Conservation (phyloP, 1,140 invertebrate genomes). For the Drosophila kurseongensis region DNA sequence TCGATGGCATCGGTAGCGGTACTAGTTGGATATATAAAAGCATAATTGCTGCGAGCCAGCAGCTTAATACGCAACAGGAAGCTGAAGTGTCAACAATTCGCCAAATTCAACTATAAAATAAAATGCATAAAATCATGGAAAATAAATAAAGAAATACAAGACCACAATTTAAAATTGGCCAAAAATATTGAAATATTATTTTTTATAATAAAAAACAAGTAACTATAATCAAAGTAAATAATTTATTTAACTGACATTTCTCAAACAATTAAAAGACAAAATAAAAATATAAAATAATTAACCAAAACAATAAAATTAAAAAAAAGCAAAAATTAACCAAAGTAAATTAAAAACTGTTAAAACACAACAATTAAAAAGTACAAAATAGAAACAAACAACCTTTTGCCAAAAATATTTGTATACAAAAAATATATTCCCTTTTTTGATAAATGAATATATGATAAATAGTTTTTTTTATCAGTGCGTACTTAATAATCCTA, state of each 20-base stretch:
- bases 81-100: slow-evolving; percentile 61
- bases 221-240: neutral
- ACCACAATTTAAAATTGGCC: neutral
- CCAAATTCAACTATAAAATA: neutral
- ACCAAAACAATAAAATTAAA: neutral
- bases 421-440: neutral
- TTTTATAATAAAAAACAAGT: slow-evolving; percentile 3
- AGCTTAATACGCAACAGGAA: slow-evolving; percentile 71
- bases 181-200: neutral
- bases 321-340: slow-evolving; percentile 19
- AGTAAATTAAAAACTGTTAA: slow-evolving; percentile 1
- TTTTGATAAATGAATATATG: neutral
- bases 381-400: slow-evolving; percentile 2
- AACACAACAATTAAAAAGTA: slow-evolving; percentile 1
- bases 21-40: slow-evolving; percentile 64
- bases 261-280: too few species aligned
- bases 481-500: slow-evolving; percentile 13
- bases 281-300: slow-evolving; percentile 2
- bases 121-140: neutral
- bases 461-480: neutral
- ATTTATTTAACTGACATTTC: neutral
- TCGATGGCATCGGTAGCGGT: slow-evolving; percentile 46
- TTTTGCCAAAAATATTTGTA: slow-evolving; percentile 13
- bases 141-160: slow-evolving; percentile 1
- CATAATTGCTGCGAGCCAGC: slow-evolving; percentile 67